Base-by-base conservation (phyloP, 2,888 invertebrate genomes). In the Macropis europaea region DNA sequence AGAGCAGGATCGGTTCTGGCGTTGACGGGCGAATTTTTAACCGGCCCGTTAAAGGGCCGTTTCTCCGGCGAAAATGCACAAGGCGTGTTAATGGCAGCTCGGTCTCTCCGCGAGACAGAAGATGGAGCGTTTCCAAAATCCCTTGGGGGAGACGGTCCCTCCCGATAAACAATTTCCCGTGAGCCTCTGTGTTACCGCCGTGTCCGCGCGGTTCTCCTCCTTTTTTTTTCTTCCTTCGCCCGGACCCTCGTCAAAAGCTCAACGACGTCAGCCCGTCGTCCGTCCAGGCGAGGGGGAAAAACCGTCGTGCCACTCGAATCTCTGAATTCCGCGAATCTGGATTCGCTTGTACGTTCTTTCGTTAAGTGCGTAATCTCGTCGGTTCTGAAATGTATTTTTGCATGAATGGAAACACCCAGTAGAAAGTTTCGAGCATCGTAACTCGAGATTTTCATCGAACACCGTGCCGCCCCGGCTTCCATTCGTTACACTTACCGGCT, bases 101-200 rank as follows among this genome's bases (percentile, higher is more conserved):
- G 43, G 15, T 60, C 62, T 52, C 68, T 61, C 36, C 53, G 54
- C 42, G 62, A 48, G 66, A 64, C 57, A 26, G 76, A 79, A 78
- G 78, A 77, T 76, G 57, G 73, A 79, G 68, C 72, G 74, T 76
- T 78, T 80, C 64, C 73, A 68, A 80, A 76, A 81, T 80, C 81
- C 73, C 78, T 50, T 45, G 75, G 42, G 77, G 50, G 13, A 24
- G 32, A 67, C n/a, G n/a, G 34, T 66, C 48, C 47, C 13, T n/a
- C 15, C 67, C 64, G 70, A 81, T 81, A 79, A 81, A 81, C 74
- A 81, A 81, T 81, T 81, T 81, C 56, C 56, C 68, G 28, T 64
- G 52, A 52, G 45, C 24, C 19, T 38, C 11, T 36, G 47, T 26
- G 24, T 54, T 17, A 48, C 50, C 26, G 52, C 22, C 24, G 24